Conservation (phyloP, 2,113 vertebrate species). For the Macrotus californicus region DNA sequence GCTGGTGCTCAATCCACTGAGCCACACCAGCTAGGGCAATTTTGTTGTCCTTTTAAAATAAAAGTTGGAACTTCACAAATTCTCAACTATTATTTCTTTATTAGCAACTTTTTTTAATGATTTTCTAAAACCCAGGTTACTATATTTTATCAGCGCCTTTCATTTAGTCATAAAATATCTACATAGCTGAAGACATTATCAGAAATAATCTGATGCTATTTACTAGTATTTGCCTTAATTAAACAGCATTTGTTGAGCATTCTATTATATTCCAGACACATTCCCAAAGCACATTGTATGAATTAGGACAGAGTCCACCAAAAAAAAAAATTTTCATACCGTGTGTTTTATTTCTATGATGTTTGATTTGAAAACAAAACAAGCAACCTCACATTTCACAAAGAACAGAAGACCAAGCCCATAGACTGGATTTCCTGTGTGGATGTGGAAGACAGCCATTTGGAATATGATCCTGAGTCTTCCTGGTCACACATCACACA, state of each 20-base stretch:
- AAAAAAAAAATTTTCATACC: not conserved
- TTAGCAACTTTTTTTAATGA: not conserved
- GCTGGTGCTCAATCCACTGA: too few species aligned
- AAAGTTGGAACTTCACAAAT: not conserved
- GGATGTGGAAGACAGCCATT: not conserved
- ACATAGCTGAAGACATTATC: not conserved
- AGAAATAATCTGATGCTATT: not conserved
- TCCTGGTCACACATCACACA: not conserved
- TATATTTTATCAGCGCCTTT: not conserved
- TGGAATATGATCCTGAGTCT: not conserved
- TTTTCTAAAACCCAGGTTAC: not conserved
- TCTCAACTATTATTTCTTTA: not conserved
- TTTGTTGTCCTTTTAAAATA: not conserved
- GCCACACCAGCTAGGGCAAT: not conserved
- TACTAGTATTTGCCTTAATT: not conserved
- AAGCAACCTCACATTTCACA: not conserved
- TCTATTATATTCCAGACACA: not conserved
- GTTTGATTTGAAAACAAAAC: not conserved
- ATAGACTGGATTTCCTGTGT: not conserved
- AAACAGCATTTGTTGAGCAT: not conserved
- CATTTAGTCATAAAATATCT: not conserved
- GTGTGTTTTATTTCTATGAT: not conserved
- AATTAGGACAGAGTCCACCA: not conserved
- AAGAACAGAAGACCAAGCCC: not conserved
- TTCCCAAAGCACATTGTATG: not conserved